Base-by-base conservation (phyloP, 2,888 invertebrate species). In the Prosopocoilus inquinatus region DNA sequence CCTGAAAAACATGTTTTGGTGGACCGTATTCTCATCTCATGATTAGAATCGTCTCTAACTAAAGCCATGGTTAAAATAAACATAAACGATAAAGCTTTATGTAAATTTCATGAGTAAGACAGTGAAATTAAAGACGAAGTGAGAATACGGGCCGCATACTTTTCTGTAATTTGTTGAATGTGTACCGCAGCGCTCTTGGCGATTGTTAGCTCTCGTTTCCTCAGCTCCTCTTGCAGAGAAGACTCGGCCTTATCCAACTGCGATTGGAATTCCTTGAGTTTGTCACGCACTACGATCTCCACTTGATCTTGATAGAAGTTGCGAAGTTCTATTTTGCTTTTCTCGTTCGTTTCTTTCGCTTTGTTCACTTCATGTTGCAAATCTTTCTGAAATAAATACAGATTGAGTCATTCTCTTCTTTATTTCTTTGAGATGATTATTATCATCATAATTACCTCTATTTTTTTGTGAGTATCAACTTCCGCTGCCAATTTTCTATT, bases 261-360 rank as follows among this genome's bases (percentile, higher is more conserved):
- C 1, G 77, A 77, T 71, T 88, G 87, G 66, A 91, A 92, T 75
- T 92, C 91, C 64, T 84, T 84, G 55, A 91, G 78, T 70, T 92
- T 92, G 51, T 82, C 82, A 54, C 86, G 79, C 12, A 92, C 91
- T 0, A 91, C 88, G 47, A 85, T 82, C 66, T 92, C 91, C 9
- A 92, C 79, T 76, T 92, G 91, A 62, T 86, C 85, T 75, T 92
- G 92, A 69, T 91, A 92, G 70, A 89, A 87, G 35, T 82, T 80
- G 64, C 88, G 86, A 11, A 91, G 75, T 57, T 90, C 88, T 9
- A 79, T 75, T 69, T 87, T 87, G 61, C 86, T 86, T 1, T 82
- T 75, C 54, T 88, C 88, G 44, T 84, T 70, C 44, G 84, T 81
- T 35, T 81, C 81, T 41, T 78, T 79, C 1, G 79, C 71, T 55